phyloP scores from a whole-genome alignment of 2,888 invertebrate species.

The Lithodes maja region DNA sequence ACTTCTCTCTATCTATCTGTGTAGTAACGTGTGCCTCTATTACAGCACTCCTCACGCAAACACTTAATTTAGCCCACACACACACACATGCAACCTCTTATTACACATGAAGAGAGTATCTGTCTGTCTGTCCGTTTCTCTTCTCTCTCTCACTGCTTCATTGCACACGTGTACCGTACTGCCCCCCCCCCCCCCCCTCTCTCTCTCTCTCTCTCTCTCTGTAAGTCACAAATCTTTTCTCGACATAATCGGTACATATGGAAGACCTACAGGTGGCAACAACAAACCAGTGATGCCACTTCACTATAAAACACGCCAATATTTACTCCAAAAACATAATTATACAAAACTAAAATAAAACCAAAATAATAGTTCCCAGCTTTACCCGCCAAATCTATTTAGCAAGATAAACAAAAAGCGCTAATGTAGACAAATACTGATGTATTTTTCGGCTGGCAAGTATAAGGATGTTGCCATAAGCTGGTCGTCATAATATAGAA shows the following conservation, averaged over 20 bases:
- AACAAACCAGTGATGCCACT: neutral
- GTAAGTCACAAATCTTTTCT: slow-evolving; percentile 6
- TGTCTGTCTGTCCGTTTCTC: slow-evolving; percentile 27
- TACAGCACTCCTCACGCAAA: too few relatives aligned
- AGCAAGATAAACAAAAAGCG: neutral
- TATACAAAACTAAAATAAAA: too few relatives aligned
- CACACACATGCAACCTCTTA: too few relatives aligned
- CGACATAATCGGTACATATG: neutral
- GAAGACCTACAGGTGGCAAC: neutral
- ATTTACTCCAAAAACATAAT: too few relatives aligned
- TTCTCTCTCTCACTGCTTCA: neutral
- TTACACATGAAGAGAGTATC: too few relatives aligned
- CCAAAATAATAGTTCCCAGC: too few relatives aligned
- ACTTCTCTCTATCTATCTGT: too few relatives aligned
- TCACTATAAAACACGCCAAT: neutral
- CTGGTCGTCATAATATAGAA: too few relatives aligned
- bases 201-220: slow-evolving; percentile 22
- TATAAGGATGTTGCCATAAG: neutral
- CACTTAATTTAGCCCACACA: too few relatives aligned
- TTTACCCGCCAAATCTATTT: too few relatives aligned
- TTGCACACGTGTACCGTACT: neutral
- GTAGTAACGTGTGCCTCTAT: too few relatives aligned
- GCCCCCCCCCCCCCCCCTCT: neutral
- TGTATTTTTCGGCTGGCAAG: neutral
- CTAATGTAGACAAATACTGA: neutral